Conservation (phyloP, 2,113 vertebrate genomes). For the Apodemus speciosus region DNA sequence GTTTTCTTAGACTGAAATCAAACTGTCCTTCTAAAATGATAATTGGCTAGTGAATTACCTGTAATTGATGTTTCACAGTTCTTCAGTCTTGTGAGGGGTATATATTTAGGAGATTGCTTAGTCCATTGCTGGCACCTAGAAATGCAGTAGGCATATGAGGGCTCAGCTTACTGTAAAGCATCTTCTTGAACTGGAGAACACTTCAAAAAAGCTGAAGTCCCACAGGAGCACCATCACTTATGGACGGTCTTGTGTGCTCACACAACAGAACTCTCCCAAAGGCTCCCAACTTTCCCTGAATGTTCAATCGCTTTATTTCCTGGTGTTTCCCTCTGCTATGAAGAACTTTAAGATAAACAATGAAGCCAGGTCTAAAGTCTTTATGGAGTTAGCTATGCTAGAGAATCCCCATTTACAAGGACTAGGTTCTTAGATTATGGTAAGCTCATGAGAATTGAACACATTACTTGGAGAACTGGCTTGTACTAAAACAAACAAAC, state of each 20-base stretch:
- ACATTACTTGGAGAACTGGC: slow-evolving; percentile 5
- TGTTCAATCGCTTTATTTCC: neutral
- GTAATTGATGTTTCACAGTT: neutral
- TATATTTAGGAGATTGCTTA: neutral
- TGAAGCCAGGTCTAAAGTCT: neutral
- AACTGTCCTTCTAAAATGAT: neutral
- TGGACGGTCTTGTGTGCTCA: neutral
- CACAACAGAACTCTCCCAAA: neutral
- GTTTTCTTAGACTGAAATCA: neutral
- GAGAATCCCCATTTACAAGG: neutral
- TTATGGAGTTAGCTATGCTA: neutral
- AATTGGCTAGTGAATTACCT: neutral
- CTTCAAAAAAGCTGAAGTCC: neutral
- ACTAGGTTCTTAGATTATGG: neutral
- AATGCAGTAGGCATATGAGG: neutral
- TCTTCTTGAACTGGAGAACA: neutral
- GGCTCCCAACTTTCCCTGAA: neutral
- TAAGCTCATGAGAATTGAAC: neutral
- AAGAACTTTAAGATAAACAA: neutral
- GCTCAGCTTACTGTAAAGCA: neutral
- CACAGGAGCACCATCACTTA: rapidly evolving
- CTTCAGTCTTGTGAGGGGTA: neutral
- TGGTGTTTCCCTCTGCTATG: neutral
- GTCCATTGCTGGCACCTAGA: neutral
- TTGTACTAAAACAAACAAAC: neutral